Evolutionary conservation across 2,113 vertebrate species (phyloP).

Genomic region (Bostrychus sinensis): DNA sequence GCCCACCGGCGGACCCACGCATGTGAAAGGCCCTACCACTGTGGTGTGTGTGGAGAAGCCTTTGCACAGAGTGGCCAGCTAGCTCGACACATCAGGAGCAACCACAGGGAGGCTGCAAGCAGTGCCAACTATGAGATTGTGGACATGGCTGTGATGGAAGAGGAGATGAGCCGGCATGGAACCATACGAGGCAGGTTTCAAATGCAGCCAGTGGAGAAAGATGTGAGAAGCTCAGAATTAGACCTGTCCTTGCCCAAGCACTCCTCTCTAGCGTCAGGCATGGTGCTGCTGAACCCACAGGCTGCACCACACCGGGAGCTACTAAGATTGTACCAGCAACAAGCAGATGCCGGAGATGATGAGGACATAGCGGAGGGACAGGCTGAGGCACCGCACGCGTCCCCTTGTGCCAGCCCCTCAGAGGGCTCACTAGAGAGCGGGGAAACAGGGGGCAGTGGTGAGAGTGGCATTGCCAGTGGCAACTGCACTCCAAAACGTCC

Average conservation of each 20-base stretch:
- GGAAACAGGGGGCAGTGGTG: conserved; percentile 78
- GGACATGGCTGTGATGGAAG: conserved; percentile 77
- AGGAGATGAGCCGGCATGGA: conserved; percentile 72
- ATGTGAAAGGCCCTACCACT: conserved; percentile 80
- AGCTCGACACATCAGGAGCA: conserved; percentile 80
- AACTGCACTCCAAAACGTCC: conserved; percentile 82
- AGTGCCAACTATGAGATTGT: conserved; percentile 78
- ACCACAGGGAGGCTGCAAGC: conserved; percentile 56
- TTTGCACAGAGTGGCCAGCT: conserved; percentile 81
- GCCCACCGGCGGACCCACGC: conserved; percentile 80
- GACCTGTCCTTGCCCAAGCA: conserved; percentile 74
- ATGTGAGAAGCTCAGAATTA: conserved; percentile 52
- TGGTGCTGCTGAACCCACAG: conserved; percentile 73
- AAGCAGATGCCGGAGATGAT: conserved; percentile 86
- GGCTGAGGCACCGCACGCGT: conserved; percentile 86
- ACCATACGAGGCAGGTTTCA: conserved; percentile 74
- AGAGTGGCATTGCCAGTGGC: conserved; percentile 83
- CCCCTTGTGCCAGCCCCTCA: conserved; percentile 95
- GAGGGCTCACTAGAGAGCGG: conserved; percentile 96
- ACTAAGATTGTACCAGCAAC: conserved; percentile 48
- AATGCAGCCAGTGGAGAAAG: conserved; percentile 85
- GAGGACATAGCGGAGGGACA: conserved; percentile 69
- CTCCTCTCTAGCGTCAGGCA: conserved; percentile 52
- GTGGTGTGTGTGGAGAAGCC: conserved; percentile 79
- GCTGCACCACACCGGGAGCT: conserved; percentile 54